A percentile compares a stretch with the other conserved stretches of the same genome.
Evolutionary conservation across 37 sponge, comb jelly and placozoan species (phyloP).

Genomic region (Geodia barretti): DNA sequence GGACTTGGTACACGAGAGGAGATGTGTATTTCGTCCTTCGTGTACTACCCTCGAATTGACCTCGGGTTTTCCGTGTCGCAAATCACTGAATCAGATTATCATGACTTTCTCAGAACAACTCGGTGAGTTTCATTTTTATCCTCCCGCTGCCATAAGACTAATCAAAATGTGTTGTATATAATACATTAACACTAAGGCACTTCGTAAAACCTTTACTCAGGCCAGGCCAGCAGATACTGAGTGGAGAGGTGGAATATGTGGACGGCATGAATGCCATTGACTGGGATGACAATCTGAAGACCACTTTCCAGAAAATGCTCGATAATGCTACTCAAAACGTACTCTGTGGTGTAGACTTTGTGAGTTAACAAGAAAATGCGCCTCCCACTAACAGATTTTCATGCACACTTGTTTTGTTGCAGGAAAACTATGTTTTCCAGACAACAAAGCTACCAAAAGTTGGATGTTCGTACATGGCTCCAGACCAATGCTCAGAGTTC

Average conservation of each 20-base stretch:
- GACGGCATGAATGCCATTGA: background rate
- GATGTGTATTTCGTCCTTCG: background rate
- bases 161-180: background rate
- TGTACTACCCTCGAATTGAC: background rate
- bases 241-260: background rate
- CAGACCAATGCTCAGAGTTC: background rate
- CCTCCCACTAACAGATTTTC: background rate
- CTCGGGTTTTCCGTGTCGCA: background rate
- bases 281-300: background rate
- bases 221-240: background rate
- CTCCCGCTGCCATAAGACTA: too few species aligned
- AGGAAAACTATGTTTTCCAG: background rate
- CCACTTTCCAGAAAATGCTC: background rate
- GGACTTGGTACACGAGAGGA: background rate
- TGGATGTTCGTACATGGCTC: background rate
- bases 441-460: background rate
- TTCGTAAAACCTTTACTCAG: background rate
- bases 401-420: background rate
- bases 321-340: background rate
- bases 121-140: too few species aligned
- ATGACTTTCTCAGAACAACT: background rate
- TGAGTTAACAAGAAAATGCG: background rate
- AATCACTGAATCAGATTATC: background rate
- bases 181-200: background rate
- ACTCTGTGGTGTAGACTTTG: background rate